Base-by-base conservation (phyloP, 1,140 invertebrate genomes). In the Orchestia grillus region DNA sequence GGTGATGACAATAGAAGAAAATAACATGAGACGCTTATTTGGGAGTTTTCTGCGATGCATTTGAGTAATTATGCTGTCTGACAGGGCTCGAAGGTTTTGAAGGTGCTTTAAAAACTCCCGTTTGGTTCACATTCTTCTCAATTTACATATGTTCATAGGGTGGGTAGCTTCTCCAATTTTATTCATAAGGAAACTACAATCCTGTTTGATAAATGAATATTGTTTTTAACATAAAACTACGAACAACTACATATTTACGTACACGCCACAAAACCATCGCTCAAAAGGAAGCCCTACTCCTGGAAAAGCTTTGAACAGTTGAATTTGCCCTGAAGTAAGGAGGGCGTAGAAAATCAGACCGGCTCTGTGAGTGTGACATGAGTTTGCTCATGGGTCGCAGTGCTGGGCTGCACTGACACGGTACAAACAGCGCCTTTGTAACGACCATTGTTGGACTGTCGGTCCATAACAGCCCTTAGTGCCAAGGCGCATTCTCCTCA, bases 401-500 rank as follows among this genome's bases (percentile, higher is more conserved):
- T 40, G 0, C 44, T 15, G 92, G 41, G 44, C 43, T 94, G 92
- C 92, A 45, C 6, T 94, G 92, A 94, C 92, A 94, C 36, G 44
- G 44, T 47, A 94, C 92, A 94, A 94, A 94, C 92, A 94, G 41
- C 40, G 92, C 92, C 92, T 47, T 94, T 94, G 92, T 94, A 94
- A 94, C 92, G 11, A 94, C 41, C 92, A 44, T 94, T 94, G 92
- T 94, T 44, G 0, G 36, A 44, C 92, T 94, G 92, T 94, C 92
- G 6, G 40, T 47, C 4, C 23, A 19, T 94, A 94, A 94, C 92
- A 94, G 44, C 92, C 92, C 92, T 94, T 94, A 94, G 92, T 94
- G 92, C 44, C 43, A 40, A 16, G 43, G 43, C 40, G 8, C 44
- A 94, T 94, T 94, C 92, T 94, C 41, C 92, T 45, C 92, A 44